phyloP scores from a whole-genome alignment of 2,888 invertebrate species.

The Zaprionus lineosus region DNA sequence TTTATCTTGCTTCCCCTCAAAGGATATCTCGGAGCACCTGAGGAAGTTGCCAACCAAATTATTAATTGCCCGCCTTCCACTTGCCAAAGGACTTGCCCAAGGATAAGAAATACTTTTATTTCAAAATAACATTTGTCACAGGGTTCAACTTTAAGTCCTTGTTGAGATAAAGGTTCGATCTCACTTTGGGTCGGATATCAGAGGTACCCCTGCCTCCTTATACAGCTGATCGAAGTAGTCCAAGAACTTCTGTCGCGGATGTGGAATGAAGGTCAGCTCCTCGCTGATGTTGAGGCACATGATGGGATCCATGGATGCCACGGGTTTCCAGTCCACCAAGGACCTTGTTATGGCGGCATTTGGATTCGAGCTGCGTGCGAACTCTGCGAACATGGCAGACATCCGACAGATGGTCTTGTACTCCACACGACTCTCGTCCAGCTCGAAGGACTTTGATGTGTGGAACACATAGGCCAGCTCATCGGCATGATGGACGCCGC shows the following conservation, averaged over 20 bases:
- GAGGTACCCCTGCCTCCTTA: slow-evolving; percentile 34
- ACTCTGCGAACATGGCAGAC: slow-evolving; percentile 65
- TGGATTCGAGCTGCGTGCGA: slow-evolving; percentile 75
- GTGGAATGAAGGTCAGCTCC: slow-evolving; percentile 60
- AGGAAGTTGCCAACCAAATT: no score
- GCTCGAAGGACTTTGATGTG: slow-evolving; percentile 50
- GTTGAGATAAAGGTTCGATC: no score
- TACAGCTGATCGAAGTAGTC: slow-evolving; percentile 63
- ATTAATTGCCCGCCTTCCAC: no score
- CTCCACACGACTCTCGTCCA: slow-evolving; percentile 60
- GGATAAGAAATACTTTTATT: no score
- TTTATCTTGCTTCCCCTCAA: no score
- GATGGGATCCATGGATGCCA: slow-evolving; percentile 38
- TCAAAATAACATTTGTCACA: no score
- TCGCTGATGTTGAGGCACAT: slow-evolving; percentile 75
- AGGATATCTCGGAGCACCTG: no score
- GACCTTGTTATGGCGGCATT: slow-evolving; percentile 54
- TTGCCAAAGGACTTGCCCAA: no score
- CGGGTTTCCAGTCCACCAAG: slow-evolving; percentile 59
- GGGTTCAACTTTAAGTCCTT: no score
- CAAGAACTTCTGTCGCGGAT: slow-evolving; percentile 64
- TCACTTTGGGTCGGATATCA: no score
- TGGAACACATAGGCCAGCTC: slow-evolving; percentile 77
- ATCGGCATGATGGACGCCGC: slow-evolving; percentile 74
- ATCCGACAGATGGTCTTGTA: slow-evolving; percentile 70